Evolutionary conservation across 2,888 invertebrate genomes (phyloP), one percentile per base, ranked within the genome.

Genomic region (Liopterus haemorrhoidalis): DNA sequence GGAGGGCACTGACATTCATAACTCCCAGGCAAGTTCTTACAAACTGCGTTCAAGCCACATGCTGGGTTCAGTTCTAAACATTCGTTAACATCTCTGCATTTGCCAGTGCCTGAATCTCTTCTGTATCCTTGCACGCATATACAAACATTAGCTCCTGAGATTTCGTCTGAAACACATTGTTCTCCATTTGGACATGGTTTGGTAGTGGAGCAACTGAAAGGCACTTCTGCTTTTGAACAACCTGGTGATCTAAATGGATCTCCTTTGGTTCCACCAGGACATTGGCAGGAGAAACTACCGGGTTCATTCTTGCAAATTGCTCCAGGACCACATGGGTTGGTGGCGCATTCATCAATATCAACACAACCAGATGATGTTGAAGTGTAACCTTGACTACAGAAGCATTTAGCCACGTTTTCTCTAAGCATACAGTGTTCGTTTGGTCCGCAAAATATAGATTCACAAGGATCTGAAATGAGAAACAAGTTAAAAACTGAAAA

Each of bases 1-100:
- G 81, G 73, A 0, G 91, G 86, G 59, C 93, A 94, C 59, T 87
- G 86, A 57, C 93, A 94, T 67, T 91, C 91, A 62, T 92, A 94
- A 61, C 90, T 90, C 33, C 93, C 93, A 0, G 92, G 92, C 38
- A 92, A 70, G 69, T 94, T 94, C 64, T 89, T 91, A 61, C 93
- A 94, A 45, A 91, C 78, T 0, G 92, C 90, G 66, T 91, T 90
- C 16, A 87, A 68, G 1, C 92, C 93, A 66, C 93, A 93, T 12
- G 87, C 83, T 2, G 84, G 79, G 55, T 85, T 85, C 19, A 79
- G 71, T 56, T 83, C 82, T 3, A 79, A 76, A 60, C 92, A 93
- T 67, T 93, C 92, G 60, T 93, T 85, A 42, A 87, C 74, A 65
- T 93, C 93, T 59, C 85, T 75, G 67, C 92, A 92, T 62, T 82